Evolutionary conservation across 2,888 invertebrate genomes (phyloP), one percentile per base, ranked within the genome.

Genomic region (Lymantria monacha): DNA sequence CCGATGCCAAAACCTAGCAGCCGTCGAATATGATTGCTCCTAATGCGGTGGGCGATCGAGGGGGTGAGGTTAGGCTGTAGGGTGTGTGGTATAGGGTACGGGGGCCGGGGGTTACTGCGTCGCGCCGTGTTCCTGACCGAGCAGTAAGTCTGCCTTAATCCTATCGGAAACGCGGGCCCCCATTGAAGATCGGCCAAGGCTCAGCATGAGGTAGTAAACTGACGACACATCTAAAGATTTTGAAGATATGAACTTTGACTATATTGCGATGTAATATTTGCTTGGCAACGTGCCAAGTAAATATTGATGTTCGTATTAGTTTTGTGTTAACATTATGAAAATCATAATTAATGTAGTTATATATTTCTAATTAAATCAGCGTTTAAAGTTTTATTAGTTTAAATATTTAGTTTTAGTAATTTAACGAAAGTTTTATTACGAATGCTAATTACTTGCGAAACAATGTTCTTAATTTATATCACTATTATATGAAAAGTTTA

Each of bases 101-200:
- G 65, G 59, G 70, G 37, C 42, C 67, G 67, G 70, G 68, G 72
- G 71, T 68, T 67, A 72, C 74, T 83, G 83, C 85, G 83, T 83
- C 82, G 81, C 83, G 79, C 79, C 85, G 87, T 85, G 86, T 84
- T 87, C 75, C 88, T 87, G 88, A 87, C 89, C 88, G 87, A 88
- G 86, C 90, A 89, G 90, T 91, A 91, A 91, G 90, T 89, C 90
- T 89, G 81, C 83, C 85, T 84, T 90, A 90, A 91, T 90, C 89
- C 90, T 88, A 90, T 89, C 87, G 88, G 87, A 90, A 89, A 86
- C 87, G 87, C 83, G 85, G 82, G 76, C 83, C 85, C 80, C 88
- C 86, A 85, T 87, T 84, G 83, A 90, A 89, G 89, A 89, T 88
- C 85, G 83, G 77, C 72, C 71, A 72, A 73, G 76, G 79, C 78